These are phyloP conservation scores for Drosophila diplacantha DNA, from an alignment of 2,888 invertebrate species.

Conservation along the genomic window DNA sequence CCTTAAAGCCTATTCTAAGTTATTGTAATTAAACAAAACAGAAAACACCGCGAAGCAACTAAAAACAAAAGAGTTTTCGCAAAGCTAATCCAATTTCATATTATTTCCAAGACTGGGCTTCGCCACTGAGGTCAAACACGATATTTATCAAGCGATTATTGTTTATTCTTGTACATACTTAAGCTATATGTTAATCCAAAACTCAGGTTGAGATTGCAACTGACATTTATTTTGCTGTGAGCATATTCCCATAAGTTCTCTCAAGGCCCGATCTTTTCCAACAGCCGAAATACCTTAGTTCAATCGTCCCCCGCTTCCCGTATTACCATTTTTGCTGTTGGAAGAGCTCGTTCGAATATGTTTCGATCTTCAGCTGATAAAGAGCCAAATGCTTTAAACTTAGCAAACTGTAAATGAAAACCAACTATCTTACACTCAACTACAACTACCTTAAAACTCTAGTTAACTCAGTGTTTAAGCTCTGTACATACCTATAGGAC, in stretches of 20 bases:
- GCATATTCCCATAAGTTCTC: slow-evolving; percentile 48
- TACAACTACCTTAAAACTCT: slow-evolving; percentile 46
- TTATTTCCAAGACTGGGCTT: slow-evolving; percentile 61
- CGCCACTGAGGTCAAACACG: slow-evolving; percentile 35
- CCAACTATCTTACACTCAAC: slow-evolving; percentile 35
- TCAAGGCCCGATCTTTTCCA: slow-evolving; percentile 13
- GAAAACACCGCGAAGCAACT: slow-evolving; percentile 7
- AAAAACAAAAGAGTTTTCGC: slow-evolving; percentile 15
- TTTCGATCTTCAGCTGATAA: slow-evolving; percentile 24
- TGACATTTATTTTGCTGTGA: slow-evolving; percentile 64
- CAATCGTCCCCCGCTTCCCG: slow-evolving; percentile 4
- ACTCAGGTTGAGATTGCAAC: slow-evolving; percentile 71
- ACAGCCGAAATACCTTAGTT: slow-evolving; percentile 19
- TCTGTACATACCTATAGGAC: slow-evolving; percentile 61
- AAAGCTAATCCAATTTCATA: slow-evolving; percentile 42
- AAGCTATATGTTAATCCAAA: slow-evolving; percentile 24
- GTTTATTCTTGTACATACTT: slow-evolving; percentile 10
- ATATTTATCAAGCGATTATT: slow-evolving; percentile 29
- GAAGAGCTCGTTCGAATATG: slow-evolving; percentile 38
- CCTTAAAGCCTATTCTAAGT: slow-evolving; percentile 32
- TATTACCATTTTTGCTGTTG: slow-evolving; percentile 23
- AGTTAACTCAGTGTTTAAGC: slow-evolving; percentile 29
- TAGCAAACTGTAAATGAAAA: slow-evolving; percentile 30
- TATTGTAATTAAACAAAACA: slow-evolving; percentile 9
- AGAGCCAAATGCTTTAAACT: slow-evolving; percentile 43